Evolutionary conservation across 2,113 vertebrate genomes (phyloP).

Genomic region (Osmerus mordax): DNA sequence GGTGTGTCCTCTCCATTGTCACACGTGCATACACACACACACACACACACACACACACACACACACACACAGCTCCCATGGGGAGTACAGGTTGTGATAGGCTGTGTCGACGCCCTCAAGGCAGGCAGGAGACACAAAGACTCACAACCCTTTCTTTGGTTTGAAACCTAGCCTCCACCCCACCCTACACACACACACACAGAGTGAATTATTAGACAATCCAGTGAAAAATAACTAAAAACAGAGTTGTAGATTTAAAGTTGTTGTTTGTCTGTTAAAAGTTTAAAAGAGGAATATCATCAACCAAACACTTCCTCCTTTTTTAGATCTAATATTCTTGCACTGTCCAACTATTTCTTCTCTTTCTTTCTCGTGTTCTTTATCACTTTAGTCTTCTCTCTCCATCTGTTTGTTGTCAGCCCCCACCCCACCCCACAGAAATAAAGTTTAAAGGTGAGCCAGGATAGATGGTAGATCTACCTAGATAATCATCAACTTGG

Average conservation of each 20-base stretch:
- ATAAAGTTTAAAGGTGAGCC: no score
- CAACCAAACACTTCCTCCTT: no score
- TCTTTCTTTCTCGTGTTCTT: background rate
- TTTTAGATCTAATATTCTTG: background rate
- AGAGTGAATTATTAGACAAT: background rate
- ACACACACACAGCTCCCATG: slow-evolving; percentile 14
- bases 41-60: background rate
- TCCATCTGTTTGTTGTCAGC: no score
- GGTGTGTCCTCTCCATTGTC: slow-evolving; percentile 21
- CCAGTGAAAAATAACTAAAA: no score
- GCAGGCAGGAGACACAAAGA: slow-evolving; percentile 40
- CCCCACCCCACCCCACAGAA: no score
- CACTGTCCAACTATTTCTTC: background rate
- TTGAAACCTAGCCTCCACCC: slow-evolving; percentile 40
- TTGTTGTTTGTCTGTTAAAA: no score
- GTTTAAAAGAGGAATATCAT: no score
- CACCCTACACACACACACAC: background rate
- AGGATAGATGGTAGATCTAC: no score
- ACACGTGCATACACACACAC: slow-evolving; percentile 34
- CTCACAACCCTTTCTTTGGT: slow-evolving; percentile 30
- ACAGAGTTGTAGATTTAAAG: no score
- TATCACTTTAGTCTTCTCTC: background rate
- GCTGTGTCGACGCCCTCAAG: slow-evolving; percentile 34
- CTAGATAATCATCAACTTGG: no score
- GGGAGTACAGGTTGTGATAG: slow-evolving; percentile 31